Conservation (phyloP, 2,113 vertebrate genomes). For the Percopsis transmontana region DNA sequence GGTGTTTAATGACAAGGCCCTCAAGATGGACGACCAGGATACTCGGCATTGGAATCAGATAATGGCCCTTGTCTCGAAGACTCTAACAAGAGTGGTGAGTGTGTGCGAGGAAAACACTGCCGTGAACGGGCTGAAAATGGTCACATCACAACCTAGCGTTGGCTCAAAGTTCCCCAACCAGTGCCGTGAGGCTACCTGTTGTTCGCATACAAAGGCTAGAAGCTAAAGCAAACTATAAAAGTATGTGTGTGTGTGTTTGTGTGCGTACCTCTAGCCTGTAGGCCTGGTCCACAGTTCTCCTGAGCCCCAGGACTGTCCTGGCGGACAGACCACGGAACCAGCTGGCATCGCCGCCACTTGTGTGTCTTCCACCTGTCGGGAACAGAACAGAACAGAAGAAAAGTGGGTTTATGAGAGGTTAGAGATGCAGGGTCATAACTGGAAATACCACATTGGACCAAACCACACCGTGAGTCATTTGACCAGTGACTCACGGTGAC, state of each 20-base stretch:
- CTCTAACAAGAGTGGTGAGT: constrained; percentile 34
- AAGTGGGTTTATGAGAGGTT: neutral
- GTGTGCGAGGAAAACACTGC: constrained; percentile 23
- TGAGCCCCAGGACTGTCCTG: constrained; percentile 90
- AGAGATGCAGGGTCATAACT: neutral
- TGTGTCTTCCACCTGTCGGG: constrained; percentile 92
- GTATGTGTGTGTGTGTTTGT: neutral
- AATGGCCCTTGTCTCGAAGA: constrained; percentile 36
- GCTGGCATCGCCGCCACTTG: constrained; percentile 94
- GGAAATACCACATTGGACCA: neutral
- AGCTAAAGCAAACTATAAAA: neutral
- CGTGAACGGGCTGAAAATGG: constrained; percentile 13
- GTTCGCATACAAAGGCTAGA: too few relatives aligned
- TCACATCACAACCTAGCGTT: neutral
- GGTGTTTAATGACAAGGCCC: constrained; percentile 43
- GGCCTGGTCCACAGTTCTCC: constrained; percentile 91
- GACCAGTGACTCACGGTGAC: too few relatives aligned
- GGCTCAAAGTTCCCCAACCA: neutral
- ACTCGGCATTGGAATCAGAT: constrained; percentile 44
- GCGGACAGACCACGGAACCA: constrained; percentile 90
- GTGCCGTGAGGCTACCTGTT: neutral
- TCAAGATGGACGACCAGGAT: constrained; percentile 39
- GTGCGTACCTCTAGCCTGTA: constrained; percentile 89
- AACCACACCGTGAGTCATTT: too few relatives aligned
- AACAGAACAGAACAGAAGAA: neutral